A percentile compares a stretch with the other conserved stretches of the same genome.
Evolutionary conservation across 2,888 invertebrate genomes (phyloP).

Genomic region (Leistus spinibarbis): DNA sequence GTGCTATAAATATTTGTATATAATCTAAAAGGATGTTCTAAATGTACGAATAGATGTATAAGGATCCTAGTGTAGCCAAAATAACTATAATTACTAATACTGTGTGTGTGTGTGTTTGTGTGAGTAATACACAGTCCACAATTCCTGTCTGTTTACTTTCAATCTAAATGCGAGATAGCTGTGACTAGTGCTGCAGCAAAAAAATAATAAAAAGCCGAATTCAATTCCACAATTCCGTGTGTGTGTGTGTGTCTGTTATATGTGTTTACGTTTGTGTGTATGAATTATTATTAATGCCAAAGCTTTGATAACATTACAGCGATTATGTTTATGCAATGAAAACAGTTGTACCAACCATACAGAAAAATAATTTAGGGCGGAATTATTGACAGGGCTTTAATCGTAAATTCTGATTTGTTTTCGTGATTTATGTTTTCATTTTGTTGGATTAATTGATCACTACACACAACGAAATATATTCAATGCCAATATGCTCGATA

Average conservation of each 20-base stretch:
- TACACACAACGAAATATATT: not conserved
- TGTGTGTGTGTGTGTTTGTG: too few relatives aligned
- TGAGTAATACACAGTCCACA: too few relatives aligned
- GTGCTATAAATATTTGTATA: too few relatives aligned
- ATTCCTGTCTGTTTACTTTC: not conserved
- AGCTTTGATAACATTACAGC: conserved; percentile 15
- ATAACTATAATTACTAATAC: too few relatives aligned
- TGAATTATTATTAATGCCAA: not conserved
- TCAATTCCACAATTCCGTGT: not conserved
- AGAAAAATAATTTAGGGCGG: not conserved
- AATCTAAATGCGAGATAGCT: not conserved
- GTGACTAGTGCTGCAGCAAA: too few relatives aligned
- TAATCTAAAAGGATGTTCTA: too few relatives aligned
- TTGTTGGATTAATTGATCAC: not conserved
- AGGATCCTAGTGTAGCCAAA: too few relatives aligned
- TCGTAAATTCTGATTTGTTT: not conserved
- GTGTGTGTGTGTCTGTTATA: too few relatives aligned
- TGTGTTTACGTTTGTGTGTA: not conserved
- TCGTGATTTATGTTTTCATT: not conserved
- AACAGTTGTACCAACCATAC: conserved; percentile 8
- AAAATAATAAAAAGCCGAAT: not conserved
- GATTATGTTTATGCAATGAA: conserved; percentile 28
- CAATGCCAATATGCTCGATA: too few relatives aligned
- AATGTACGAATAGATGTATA: too few relatives aligned
- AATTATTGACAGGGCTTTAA: not conserved